Conservation (phyloP, 2,797 vertebrate species). For the Myotis findleyi region DNA sequence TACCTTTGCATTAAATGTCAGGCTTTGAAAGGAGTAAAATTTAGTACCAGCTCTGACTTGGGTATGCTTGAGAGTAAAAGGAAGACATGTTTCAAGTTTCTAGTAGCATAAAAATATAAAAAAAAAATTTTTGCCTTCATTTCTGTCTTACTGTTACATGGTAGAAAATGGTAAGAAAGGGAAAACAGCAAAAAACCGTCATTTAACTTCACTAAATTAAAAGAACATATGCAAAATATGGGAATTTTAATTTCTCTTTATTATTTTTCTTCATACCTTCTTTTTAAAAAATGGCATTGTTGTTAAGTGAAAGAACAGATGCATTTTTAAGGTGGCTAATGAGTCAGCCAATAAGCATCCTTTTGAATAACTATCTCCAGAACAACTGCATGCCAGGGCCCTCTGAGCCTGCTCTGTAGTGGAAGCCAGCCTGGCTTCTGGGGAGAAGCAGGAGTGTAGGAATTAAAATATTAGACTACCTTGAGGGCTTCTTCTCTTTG, state of each 20-base stretch:
- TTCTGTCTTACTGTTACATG: background rate
- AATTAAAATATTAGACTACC: background rate
- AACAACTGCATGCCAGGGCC: background rate
- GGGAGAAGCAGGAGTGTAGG: background rate
- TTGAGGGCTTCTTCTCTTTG: background rate
- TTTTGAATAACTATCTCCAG: background rate
- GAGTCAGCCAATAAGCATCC: background rate
- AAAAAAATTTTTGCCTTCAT: background rate
- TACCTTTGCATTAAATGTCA: slow-evolving; percentile 20
- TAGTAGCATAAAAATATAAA: background rate
- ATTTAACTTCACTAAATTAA: background rate
- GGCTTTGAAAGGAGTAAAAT: slow-evolving; percentile 40
- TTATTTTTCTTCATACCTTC: background rate
- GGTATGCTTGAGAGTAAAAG: slow-evolving; percentile 7
- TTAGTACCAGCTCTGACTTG: slow-evolving; percentile 8
- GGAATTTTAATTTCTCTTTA: background rate
- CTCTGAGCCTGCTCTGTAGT: background rate
- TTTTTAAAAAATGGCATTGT: background rate
- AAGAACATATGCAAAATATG: background rate
- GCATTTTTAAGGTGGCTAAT: background rate
- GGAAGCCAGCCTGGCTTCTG: background rate
- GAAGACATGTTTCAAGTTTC: slow-evolving; percentile 54
- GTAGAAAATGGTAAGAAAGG: background rate
- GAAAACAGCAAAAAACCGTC: background rate
- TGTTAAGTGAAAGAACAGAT: slow-evolving; percentile 19